phyloP scores from a whole-genome alignment of 2,113 vertebrate species.

The Menura novaehollandiae region DNA sequence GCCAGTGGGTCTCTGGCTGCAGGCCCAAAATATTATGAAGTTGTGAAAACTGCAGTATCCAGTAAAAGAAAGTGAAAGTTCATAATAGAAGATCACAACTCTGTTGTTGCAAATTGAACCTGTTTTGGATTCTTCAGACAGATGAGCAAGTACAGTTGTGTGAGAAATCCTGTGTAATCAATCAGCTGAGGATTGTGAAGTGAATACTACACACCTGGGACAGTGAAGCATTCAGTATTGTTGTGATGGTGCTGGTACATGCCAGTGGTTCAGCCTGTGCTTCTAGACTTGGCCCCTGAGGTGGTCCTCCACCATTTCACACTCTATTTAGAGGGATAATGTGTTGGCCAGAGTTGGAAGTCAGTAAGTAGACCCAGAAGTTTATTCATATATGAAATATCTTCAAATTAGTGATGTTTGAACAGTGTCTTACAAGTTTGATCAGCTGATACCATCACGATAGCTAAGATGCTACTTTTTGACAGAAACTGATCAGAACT shows the following conservation, averaged over 20 bases:
- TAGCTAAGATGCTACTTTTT: neutral
- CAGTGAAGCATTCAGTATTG: neutral
- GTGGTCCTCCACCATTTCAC: neutral
- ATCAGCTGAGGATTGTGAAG: neutral
- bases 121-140: neutral
- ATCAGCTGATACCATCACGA: neutral
- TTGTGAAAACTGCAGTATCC: neutral
- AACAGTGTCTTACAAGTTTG: neutral
- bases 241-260: neutral
- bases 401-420: neutral
- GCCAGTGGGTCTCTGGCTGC: slow-evolving; percentile 39
- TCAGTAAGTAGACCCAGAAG: neutral
- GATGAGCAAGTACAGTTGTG: neutral
- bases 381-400: neutral
- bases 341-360: neutral
- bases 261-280: neutral
- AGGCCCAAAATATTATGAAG: slow-evolving; percentile 14
- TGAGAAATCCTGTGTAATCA: neutral
- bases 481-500: neutral
- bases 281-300: neutral
- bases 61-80: slow-evolving; percentile 47
- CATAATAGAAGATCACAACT: neutral
- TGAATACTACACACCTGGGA: neutral
- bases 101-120: neutral
- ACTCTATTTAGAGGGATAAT: neutral